A percentile compares a stretch with the other conserved stretches of the same genome.
Conservation (phyloP, 2,797 vertebrate genomes). For the Rhinogobio ventralis region DNA sequence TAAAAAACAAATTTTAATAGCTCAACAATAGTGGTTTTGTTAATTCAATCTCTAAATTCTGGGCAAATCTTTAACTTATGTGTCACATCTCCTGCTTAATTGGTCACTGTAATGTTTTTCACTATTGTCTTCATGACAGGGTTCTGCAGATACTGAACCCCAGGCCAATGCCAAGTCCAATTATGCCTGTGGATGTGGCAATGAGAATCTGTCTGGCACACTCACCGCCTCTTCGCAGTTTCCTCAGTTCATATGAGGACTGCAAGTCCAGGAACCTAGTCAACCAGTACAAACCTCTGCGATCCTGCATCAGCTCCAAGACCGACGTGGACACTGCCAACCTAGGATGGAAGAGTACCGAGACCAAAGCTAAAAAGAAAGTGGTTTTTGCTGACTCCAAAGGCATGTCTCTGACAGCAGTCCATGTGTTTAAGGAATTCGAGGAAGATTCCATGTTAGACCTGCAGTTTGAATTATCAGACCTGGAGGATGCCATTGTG, state of each 20-base stretch:
- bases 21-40: slow-evolving; percentile 7
- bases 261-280: slow-evolving; percentile 78
- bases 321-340: slow-evolving; percentile 71
- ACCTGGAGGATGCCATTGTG: slow-evolving; percentile 79
- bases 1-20: no score
- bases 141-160: slow-evolving; percentile 85
- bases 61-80: not conserved
- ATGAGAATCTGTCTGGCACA: slow-evolving; percentile 89
- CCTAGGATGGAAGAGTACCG: slow-evolving; percentile 72
- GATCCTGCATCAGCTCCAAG: slow-evolving; percentile 84
- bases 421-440: slow-evolving; percentile 85
- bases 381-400: slow-evolving; percentile 90
- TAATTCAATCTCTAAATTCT: not conserved
- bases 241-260: slow-evolving; percentile 82
- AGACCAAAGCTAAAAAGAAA: slow-evolving; percentile 83
- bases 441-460: slow-evolving; percentile 81
- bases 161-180: slow-evolving; percentile 77
- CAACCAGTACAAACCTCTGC: slow-evolving; percentile 80
- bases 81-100: not conserved
- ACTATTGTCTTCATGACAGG: slow-evolving; percentile 68
- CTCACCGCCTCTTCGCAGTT: slow-evolving; percentile 85
- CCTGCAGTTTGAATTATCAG: slow-evolving; percentile 85
- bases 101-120: not conserved
- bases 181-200: slow-evolving; percentile 89
- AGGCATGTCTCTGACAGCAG: slow-evolving; percentile 85